These are phyloP conservation scores for Pheosia gnoma DNA, from an alignment of 2,888 invertebrate genomes.

Conservation along the genomic window DNA sequence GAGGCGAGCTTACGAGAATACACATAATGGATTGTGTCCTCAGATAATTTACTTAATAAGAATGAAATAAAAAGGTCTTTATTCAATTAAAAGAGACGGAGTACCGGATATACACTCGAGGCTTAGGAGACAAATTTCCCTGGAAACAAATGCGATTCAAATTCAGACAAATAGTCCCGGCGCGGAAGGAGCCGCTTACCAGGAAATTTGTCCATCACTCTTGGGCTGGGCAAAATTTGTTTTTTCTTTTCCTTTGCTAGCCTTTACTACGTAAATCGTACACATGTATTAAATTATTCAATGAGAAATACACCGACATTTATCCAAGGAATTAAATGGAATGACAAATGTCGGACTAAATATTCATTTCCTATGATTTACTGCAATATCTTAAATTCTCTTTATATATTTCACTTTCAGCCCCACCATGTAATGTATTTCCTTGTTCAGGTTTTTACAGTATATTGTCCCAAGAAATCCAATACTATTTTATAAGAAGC, in stretches of 20 bases:
- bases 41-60: conserved; percentile 56
- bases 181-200: conserved; percentile 79
- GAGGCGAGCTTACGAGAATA: conserved; percentile 24
- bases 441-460: not conserved
- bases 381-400: not conserved
- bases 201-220: conserved; percentile 82
- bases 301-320: not conserved
- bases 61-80: conserved; percentile 58
- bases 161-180: conserved; percentile 83
- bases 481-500: not conserved
- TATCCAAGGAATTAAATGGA: not conserved
- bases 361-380: not conserved
- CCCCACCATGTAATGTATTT: not conserved
- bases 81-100: conserved; percentile 77
- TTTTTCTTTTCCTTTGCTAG: conserved; percentile 60
- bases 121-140: conserved; percentile 81
- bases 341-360: not conserved
- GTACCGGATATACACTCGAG: conserved; percentile 68
- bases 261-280: conserved; percentile 46
- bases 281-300: not conserved
- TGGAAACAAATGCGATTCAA: conserved; percentile 82
- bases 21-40: conserved; percentile 33
- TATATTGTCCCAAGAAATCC: not conserved
- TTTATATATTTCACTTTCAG: not conserved
- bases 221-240: conserved; percentile 73